Evolutionary conservation across 2,113 vertebrate species (phyloP).

Genomic region (Platycercus adscitus): DNA sequence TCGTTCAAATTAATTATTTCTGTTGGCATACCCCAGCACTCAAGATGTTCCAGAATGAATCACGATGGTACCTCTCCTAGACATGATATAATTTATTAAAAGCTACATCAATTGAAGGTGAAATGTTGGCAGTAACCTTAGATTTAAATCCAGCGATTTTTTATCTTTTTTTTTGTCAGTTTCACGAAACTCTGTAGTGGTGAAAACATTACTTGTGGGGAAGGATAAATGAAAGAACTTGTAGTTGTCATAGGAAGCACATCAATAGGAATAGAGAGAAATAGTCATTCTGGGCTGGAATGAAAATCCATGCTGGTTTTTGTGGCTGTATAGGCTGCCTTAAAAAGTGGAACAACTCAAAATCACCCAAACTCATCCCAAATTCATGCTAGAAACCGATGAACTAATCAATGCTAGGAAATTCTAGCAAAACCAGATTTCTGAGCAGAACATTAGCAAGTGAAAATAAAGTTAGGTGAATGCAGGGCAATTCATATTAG

Average conservation of each 20-base stretch:
- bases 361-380: background rate
- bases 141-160: background rate
- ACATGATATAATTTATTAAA: conserved; percentile 26
- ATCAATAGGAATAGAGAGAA: background rate
- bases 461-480: background rate
- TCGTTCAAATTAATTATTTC: conserved; percentile 44
- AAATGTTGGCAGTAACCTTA: background rate
- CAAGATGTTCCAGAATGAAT: conserved; percentile 58
- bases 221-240: background rate
- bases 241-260: background rate
- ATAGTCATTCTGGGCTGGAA: background rate
- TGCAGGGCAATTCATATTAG: background rate
- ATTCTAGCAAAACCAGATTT: background rate
- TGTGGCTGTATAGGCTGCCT: background rate
- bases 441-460: background rate
- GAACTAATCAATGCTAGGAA: background rate
- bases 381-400: background rate
- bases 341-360: background rate
- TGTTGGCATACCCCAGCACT: conserved; percentile 19
- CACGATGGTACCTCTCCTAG: conserved; percentile 6
- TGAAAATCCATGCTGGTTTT: background rate
- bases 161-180: background rate
- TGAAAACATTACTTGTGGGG: background rate
- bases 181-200: background rate
- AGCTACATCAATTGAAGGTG: conserved; percentile 16